Base-by-base conservation (phyloP, 1,140 invertebrate species). In the Brachionus koreanus region DNA sequence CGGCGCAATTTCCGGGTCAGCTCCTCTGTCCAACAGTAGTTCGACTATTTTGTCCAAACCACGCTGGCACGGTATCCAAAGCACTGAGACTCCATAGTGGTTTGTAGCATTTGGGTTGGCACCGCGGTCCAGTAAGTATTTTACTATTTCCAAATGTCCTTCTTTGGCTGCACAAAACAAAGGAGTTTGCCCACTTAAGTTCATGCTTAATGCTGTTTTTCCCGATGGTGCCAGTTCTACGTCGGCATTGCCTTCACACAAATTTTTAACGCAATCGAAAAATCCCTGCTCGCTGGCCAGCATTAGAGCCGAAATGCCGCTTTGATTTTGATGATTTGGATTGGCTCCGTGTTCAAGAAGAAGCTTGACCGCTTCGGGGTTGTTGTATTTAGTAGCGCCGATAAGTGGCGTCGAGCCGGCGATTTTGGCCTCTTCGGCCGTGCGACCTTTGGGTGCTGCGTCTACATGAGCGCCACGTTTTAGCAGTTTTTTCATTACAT, bases 121-220 rank as follows among this genome's bases (percentile, higher is more conserved):
- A 7, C 74, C 61, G 2, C 95, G 96, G 19, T 94, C 91, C 23
- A 99, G 89, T 23, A 99, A 90, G 86, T 95, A 93, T 85, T 94
- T 93, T 61, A 99, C 95, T 69, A 98, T 94, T 19, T 92, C 92
- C 87, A 98, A 94, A 86, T 98, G 96, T 87, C 99, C 98, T 88
- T 98, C 96, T 90, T 98, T 97, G 4, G 97, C 96, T 9, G 96
- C 96, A 95, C 98, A 98, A 87, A 99, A 99, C 5, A 99, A 90
- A 5, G 96, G 95, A 10, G 97, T 98, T 39, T 83, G 82, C 6
- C 82, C 82, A 25, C 69, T 43, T 49, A 83, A 43, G 42, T 83
- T 76, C 82, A 83, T 76, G 9, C 37, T 33, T 6, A 76, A 13
- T 13, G 82, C 82, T 2, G 69, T 83, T 29, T 61, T 76, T 19